Evolutionary conservation across 2,888 invertebrate species (phyloP).

Genomic region (Drosophila greeni): DNA sequence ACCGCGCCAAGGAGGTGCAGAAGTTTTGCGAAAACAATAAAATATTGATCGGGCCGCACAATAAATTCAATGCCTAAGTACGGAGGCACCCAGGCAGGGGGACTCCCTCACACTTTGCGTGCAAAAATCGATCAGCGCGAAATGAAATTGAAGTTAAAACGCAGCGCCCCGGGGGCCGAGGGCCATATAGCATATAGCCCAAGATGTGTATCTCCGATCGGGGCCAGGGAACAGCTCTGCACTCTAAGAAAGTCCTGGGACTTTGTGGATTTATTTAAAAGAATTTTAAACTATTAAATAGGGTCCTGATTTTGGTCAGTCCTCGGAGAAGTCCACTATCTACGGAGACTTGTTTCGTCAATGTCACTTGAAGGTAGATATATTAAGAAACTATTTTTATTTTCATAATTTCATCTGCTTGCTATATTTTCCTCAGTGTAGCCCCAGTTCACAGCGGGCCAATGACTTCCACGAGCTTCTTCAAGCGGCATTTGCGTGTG

Average conservation of each 20-base stretch:
- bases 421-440: conserved; percentile 7
- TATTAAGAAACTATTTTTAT: no score
- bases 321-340: no score
- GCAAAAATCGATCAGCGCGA: conserved; percentile 74
- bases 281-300: no score
- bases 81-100: conserved; percentile 28
- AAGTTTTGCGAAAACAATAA: conserved; percentile 64
- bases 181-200: conserved; percentile 41
- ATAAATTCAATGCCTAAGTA: conserved; percentile 70
- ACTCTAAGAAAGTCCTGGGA: not conserved
- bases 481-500: conserved; percentile 70
- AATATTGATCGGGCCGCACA: conserved; percentile 61
- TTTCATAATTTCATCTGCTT: not conserved
- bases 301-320: no score
- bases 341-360: no score
- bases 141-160: conserved; percentile 72
- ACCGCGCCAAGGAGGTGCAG: conserved; percentile 57
- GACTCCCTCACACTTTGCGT: conserved; percentile 72
- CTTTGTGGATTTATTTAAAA: no score
- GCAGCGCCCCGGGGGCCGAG: conserved; percentile 58
- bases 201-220: conserved; percentile 39
- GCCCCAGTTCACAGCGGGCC: conserved; percentile 43
- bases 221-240: conserved; percentile 2
- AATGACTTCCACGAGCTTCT: conserved; percentile 53
- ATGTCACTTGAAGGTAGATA: no score